Percentiles rank a stretch among this genome's conserved stretches.
Evolutionary conservation across 2,797 vertebrate species (phyloP).

Genomic region (Falco cherrug): DNA sequence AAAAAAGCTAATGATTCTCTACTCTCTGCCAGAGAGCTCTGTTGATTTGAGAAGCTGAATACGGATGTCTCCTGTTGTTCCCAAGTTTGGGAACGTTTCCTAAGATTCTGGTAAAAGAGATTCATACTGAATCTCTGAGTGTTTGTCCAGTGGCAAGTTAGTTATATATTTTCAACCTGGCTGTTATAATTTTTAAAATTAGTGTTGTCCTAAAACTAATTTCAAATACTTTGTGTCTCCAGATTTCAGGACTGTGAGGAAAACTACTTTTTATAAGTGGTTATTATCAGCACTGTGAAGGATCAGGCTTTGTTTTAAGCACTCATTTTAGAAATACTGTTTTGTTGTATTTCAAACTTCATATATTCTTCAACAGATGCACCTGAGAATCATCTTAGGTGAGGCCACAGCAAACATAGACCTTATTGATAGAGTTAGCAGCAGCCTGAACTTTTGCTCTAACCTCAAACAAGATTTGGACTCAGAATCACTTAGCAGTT

Average conservation of each 20-base stretch:
- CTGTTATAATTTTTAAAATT: not conserved
- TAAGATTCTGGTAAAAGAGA: not conserved
- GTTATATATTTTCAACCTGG: not conserved
- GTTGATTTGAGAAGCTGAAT: not conserved
- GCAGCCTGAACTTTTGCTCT: conserved; percentile 38
- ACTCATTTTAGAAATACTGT: not conserved
- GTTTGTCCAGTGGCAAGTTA: not conserved
- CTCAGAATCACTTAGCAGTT: not conserved
- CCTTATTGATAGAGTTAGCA: conserved; percentile 19
- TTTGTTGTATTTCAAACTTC: not conserved
- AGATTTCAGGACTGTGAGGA: not conserved
- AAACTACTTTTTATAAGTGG: not conserved
- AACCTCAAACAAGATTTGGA: not conserved
- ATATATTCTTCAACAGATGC: not conserved
- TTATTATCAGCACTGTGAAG: not conserved
- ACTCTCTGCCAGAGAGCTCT: not conserved
- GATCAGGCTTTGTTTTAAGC: not conserved
- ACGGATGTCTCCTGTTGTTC: not conserved
- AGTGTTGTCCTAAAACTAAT: not conserved
- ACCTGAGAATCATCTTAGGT: not conserved
- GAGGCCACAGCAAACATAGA: not conserved
- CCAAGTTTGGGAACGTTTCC: not conserved
- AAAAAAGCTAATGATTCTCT: not conserved
- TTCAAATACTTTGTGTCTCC: not conserved
- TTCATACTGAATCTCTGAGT: not conserved